Percentiles rank a stretch among this genome's conserved stretches.
These are phyloP conservation scores for Pithys albifrons DNA, from an alignment of 2,113 vertebrate species.

Conservation along the genomic window DNA sequence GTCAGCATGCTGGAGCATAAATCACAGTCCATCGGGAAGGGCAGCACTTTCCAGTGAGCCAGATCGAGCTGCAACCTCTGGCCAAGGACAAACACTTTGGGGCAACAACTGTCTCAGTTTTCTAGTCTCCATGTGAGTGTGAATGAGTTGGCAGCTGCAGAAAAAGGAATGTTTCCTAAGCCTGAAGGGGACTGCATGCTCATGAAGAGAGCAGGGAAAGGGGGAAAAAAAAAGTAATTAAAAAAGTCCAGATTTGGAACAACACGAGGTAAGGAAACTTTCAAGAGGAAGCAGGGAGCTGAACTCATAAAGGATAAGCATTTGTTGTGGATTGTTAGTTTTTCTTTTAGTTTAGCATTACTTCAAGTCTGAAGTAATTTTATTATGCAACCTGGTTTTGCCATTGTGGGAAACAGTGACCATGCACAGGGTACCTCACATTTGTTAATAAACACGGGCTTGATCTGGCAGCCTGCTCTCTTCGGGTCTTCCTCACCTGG, in stretches of 20 bases:
- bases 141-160: neutral
- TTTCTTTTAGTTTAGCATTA: neutral
- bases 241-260: neutral
- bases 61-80: neutral
- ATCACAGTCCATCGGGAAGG: neutral
- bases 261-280: neutral
- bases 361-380: neutral
- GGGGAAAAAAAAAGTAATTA: neutral
- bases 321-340: neutral
- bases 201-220: neutral
- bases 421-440: neutral
- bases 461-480: neutral
- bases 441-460: neutral
- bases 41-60: neutral
- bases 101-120: neutral
- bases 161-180: slow-evolving; percentile 20
- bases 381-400: neutral
- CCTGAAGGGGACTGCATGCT: neutral
- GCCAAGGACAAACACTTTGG: slow-evolving; percentile 6
- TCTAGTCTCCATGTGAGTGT: neutral
- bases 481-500: neutral
- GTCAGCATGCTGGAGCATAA: neutral
- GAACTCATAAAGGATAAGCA: neutral
- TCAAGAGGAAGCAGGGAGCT: neutral
- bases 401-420: neutral